These are phyloP conservation scores for Lycophotia porphyrea DNA, from an alignment of 2,888 invertebrate species.

Conservation along the genomic window DNA sequence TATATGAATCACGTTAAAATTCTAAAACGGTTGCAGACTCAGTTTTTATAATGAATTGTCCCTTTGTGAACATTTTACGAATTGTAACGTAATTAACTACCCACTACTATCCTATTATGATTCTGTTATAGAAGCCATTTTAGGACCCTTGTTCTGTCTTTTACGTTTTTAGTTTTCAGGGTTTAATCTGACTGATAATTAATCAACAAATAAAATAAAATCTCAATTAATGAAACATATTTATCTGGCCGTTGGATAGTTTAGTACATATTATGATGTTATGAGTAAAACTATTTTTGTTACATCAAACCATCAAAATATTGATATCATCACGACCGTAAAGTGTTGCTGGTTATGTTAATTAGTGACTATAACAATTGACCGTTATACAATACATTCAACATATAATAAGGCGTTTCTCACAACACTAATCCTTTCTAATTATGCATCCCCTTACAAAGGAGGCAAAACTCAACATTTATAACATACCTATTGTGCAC, in stretches of 20 bases:
- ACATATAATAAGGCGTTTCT: conserved; percentile 3
- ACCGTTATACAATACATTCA: not conserved
- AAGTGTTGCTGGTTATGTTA: not conserved
- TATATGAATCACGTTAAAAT: too few species aligned
- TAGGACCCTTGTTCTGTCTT: not conserved
- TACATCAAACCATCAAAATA: not conserved
- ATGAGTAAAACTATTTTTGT: not conserved
- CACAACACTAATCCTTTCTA: conserved; percentile 38
- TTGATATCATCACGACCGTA: not conserved
- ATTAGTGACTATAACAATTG: not conserved
- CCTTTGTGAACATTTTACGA: not conserved
- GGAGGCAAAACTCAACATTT: conserved; percentile 68
- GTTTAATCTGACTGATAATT: not conserved
- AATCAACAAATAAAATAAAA: not conserved
- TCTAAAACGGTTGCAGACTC: not conserved
- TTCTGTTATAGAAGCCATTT: not conserved
- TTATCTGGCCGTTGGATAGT: not conserved
- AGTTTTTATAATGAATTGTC: too few species aligned
- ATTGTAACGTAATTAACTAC: not conserved
- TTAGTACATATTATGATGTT: not conserved
- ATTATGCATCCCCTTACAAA: conserved; percentile 56
- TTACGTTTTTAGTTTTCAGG: not conserved
- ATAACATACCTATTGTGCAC: conserved; percentile 75
- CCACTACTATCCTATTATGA: too few species aligned
- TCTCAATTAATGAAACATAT: not conserved